Conservation (phyloP, 2,797 vertebrate genomes). For the Crocodylus rhombifer region DNA sequence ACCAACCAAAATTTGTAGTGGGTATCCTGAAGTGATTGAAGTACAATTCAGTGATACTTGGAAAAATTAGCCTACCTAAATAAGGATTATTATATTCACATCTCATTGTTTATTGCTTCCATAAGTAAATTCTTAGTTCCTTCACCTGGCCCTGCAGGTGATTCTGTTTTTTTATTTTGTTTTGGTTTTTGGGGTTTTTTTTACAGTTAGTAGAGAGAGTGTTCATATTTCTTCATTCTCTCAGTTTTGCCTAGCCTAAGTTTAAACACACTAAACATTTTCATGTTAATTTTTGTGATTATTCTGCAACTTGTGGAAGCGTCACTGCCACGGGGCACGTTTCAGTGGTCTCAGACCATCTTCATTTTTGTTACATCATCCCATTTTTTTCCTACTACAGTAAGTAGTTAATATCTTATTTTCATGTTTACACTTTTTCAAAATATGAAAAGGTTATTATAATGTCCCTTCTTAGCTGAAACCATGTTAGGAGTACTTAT, state of each 20-base stretch:
- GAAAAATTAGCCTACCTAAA: slow-evolving; percentile 72
- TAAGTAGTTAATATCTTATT: slow-evolving; percentile 35
- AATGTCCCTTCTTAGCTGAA: neutral
- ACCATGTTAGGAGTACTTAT: neutral
- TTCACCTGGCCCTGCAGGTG: neutral
- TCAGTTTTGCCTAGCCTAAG: neutral
- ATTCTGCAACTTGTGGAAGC: slow-evolving; percentile 1
- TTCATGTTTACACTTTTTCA: neutral
- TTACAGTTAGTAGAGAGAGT: neutral
- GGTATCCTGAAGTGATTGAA: slow-evolving; percentile 68
- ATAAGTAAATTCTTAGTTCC: slow-evolving; percentile 40
- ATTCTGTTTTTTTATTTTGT: neutral
- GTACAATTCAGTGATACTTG: slow-evolving; percentile 68
- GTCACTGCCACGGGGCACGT: slow-evolving; percentile 30
- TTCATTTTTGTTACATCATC: slow-evolving; percentile 41
- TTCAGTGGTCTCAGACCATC: slow-evolving; percentile 2
- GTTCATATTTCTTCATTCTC: slow-evolving; percentile 20
- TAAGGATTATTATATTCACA: slow-evolving; percentile 74
- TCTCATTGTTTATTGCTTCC: slow-evolving; percentile 53
- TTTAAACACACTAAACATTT: slow-evolving; percentile 10
- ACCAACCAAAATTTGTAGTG: slow-evolving; percentile 52
- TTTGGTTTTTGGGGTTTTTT: neutral
- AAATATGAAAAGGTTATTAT: neutral
- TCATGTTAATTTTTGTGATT: slow-evolving; percentile 12
- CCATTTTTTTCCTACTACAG: slow-evolving; percentile 9